Conservation (phyloP, 2,113 vertebrate genomes). For the Phylloscopus trochilus region DNA sequence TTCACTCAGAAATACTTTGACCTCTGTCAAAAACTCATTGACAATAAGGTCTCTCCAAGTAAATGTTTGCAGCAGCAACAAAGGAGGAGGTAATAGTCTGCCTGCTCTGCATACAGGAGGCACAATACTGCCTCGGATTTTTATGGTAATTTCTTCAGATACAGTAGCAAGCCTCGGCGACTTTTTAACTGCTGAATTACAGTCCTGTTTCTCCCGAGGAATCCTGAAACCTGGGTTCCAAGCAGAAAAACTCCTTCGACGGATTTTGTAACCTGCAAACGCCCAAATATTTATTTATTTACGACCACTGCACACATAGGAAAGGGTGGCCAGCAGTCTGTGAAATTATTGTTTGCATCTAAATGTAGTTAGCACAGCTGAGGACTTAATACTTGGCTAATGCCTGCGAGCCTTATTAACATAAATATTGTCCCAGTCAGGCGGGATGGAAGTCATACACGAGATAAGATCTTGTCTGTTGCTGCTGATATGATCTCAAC, state of each 20-base stretch:
- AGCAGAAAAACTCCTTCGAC: not conserved
- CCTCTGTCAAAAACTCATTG: constrained; percentile 64
- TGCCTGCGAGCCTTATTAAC: constrained; percentile 46
- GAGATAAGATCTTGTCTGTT: constrained; percentile 60
- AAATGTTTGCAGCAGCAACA: constrained; percentile 60
- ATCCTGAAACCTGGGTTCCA: not conserved
- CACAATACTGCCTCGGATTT: constrained; percentile 24
- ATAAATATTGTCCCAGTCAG: constrained; percentile 41
- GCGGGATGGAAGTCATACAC: constrained; percentile 22
- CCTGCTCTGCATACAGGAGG: constrained; percentile 46
- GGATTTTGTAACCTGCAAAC: not conserved
- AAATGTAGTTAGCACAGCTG: constrained; percentile 43
- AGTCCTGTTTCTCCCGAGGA: not conserved
- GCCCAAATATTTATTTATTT: not conserved
- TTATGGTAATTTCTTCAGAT: constrained; percentile 60
- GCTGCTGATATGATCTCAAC: constrained; percentile 57
- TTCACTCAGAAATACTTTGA: constrained; percentile 53
- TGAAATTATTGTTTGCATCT: constrained; percentile 48
- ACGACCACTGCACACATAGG: not conserved
- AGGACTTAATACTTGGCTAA: constrained; percentile 63
- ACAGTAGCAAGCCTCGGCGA: not conserved
- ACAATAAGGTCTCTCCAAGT: constrained; percentile 55
- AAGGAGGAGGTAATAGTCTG: constrained; percentile 49
- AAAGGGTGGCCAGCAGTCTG: constrained; percentile 23
- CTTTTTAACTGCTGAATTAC: constrained; percentile 40